Evolutionary conservation across 2,888 invertebrate genomes (phyloP).

Genomic region (Pammene aurita): DNA sequence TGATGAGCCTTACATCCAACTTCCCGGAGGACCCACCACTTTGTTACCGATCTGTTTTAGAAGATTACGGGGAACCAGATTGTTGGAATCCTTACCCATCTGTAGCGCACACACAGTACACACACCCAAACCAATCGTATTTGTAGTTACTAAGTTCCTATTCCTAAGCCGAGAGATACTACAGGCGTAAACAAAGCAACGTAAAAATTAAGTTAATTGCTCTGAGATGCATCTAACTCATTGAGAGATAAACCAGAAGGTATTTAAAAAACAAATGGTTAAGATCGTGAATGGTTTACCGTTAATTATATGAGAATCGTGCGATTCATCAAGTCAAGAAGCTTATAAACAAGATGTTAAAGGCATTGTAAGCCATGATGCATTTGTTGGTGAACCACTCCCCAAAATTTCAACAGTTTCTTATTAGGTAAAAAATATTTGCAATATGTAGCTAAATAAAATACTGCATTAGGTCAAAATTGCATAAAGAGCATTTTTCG

Average conservation of each 20-base stretch:
- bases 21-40: no score
- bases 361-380: not conserved
- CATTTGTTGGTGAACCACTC: not conserved
- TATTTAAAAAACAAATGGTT: conserved; percentile 25
- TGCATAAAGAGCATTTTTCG: no score
- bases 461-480: no score
- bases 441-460: no score
- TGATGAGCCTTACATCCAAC: no score
- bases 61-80: no score
- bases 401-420: not conserved
- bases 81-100: no score
- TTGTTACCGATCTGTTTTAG: no score
- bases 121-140: not conserved
- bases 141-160: conserved; percentile 4
- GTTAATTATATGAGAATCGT: conserved; percentile 4
- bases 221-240: conserved; percentile 33
- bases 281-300: conserved; percentile 10
- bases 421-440: not conserved
- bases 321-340: conserved; percentile 6
- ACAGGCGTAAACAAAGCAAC: conserved; percentile 33
- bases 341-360: not conserved
- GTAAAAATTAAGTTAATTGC: conserved; percentile 38
- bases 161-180: conserved; percentile 14
- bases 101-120: no score
- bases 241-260: conserved; percentile 34